Evolutionary conservation across 2,113 vertebrate genomes (phyloP), one percentile per base, ranked within the genome.

Genomic region (Fukomys damarensis): DNA sequence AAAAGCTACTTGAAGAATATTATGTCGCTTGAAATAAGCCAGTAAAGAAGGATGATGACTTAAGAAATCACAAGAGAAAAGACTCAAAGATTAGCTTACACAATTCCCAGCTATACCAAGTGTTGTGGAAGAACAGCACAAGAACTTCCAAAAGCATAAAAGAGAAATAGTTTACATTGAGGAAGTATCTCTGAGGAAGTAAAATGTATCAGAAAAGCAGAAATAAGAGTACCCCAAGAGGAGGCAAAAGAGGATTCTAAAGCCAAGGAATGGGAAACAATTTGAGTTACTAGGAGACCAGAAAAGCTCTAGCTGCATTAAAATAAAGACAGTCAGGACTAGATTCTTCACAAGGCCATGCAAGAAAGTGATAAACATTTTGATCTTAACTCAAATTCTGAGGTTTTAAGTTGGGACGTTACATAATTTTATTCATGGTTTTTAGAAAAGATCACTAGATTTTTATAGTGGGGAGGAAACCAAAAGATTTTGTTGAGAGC

Each of bases 121-220:
- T 72, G 35, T 16, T 76, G 79, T 86, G 8, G 70, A 94, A 88
- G 63, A 96, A 80, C 0, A 86, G 58, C 26, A 85, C 20, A 81
- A 80, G 89, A 61, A 84, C 56, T 72, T 96, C n/a, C 56, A 74
- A 93, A 84, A 74, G 30, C n/a, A 7, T 28, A 93, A 74, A 12
- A 76, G n/a, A 70, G 49, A 70, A 77, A 86, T 35, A 54, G 79
- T 24, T 46, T 84, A 95, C 26, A 88, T 0, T 92, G 13, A 38
- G 3, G 54, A 92, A 38, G 12, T 54, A 43, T 59, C 43, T 43
- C 49, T 86, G 32, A 91, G 32, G 35, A 92, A 79, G 56, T 74
- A 66, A 93, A 91, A 77, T 92, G 89, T 38, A 70, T 87, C 54
- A 94, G 16, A 86, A 65, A 52, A 91, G 32, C 70, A 19, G 46